These are phyloP conservation scores for Cichlasoma orientale DNA, from an alignment of 2,797 vertebrate species.

Conservation along the genomic window DNA sequence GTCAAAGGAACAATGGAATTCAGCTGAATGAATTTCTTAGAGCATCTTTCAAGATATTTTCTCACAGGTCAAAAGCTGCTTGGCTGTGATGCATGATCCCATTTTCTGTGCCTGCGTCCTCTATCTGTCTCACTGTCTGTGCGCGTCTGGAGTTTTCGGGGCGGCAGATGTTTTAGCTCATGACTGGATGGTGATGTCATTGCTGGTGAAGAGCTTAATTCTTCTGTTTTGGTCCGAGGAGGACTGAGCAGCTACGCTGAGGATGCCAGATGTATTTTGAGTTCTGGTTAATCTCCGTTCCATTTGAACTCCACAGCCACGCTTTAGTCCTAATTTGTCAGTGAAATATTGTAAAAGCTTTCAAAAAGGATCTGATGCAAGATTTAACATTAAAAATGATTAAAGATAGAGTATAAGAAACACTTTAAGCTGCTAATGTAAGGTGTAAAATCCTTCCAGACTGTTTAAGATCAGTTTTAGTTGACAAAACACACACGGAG, in stretches of 20 bases:
- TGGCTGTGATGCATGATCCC: slow-evolving; percentile 14
- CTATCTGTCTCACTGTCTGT: slow-evolving; percentile 35
- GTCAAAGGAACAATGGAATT: slow-evolving; percentile 41
- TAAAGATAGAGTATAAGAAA: background rate
- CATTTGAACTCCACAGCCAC: background rate
- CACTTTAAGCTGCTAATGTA: background rate
- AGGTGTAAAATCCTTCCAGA: background rate
- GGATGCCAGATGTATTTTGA: background rate
- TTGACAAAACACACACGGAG: background rate
- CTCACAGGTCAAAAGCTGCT: slow-evolving; percentile 6
- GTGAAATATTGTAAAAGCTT: background rate
- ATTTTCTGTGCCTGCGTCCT: slow-evolving; percentile 30
- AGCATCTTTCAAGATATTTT: slow-evolving; percentile 34
- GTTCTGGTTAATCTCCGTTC: background rate
- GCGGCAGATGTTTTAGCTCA: slow-evolving; percentile 47
- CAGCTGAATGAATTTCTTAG: slow-evolving; percentile 38
- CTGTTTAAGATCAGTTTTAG: background rate
- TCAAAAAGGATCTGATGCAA: background rate
- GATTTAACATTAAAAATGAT: background rate
- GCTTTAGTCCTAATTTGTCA: background rate
- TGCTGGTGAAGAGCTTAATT: slow-evolving; percentile 44
- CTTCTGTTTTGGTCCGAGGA: slow-evolving; percentile 29
- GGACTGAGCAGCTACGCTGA: background rate
- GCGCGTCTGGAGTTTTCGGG: slow-evolving; percentile 40
- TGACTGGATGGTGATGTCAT: slow-evolving; percentile 68